Conservation (phyloP, 1,140 invertebrate genomes). For the Drosophila ironensis region DNA sequence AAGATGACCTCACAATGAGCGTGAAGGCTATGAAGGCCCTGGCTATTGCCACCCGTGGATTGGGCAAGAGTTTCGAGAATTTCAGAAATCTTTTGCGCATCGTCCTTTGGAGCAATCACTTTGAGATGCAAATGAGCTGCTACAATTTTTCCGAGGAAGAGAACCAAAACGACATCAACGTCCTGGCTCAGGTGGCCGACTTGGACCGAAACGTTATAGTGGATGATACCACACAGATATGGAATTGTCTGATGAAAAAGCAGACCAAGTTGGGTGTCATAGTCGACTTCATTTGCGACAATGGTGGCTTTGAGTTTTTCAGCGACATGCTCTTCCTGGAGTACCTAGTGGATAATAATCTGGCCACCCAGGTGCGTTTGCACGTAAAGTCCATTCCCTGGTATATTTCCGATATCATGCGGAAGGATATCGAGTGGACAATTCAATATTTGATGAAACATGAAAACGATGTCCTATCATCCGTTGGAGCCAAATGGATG, state of each 20-base stretch:
- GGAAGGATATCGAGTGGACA: conserved; percentile 89
- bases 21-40: conserved; percentile 84
- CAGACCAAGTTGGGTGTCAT: conserved; percentile 31
- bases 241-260: conserved; percentile 78
- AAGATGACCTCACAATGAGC: conserved; percentile 84
- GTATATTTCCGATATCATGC: conserved; percentile 96
- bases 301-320: conserved; percentile 96
- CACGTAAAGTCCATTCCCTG: conserved; percentile 96
- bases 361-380: conserved; percentile 90
- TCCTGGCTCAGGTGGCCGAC: conserved; percentile 85
- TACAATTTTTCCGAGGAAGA: conserved; percentile 87
- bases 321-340: conserved; percentile 93
- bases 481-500: conserved; percentile 84
- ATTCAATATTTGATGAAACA: conserved; percentile 82
- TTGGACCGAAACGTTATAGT: conserved; percentile 87
- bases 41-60: conserved; percentile 56
- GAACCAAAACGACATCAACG: conserved; percentile 82
- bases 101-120: conserved; percentile 89
- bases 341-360: conserved; percentile 86
- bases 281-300: conserved; percentile 94
- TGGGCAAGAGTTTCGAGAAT: conserved; percentile 74
- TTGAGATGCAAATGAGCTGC: conserved; percentile 86
- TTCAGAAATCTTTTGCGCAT: conserved; percentile 84
- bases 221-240: conserved; percentile 86
- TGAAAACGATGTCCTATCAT: conserved; percentile 56